phyloP scores from a whole-genome alignment of 2,888 invertebrate species.

The Capitulum mitella region DNA sequence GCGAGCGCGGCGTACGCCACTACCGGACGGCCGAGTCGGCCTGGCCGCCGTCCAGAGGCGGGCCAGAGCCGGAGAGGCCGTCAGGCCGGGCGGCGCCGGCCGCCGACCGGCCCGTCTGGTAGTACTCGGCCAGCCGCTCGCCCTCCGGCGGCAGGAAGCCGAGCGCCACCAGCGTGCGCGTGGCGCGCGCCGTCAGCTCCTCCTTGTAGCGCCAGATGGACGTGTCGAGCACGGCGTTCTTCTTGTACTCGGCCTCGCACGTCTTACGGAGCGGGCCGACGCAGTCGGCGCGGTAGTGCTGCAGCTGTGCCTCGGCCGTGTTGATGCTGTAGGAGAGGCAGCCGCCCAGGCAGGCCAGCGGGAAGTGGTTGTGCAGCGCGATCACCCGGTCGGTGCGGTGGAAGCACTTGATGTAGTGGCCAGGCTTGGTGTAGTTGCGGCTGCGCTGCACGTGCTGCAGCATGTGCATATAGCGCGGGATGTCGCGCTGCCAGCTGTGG shows the following conservation, averaged over 20 bases:
- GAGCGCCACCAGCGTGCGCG: constrained; percentile 60
- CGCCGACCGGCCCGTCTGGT: constrained; percentile 27
- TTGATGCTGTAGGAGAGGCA: constrained; percentile 80
- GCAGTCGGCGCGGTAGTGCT: constrained; percentile 90
- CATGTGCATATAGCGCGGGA: constrained; percentile 87
- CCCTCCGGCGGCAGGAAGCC: constrained; percentile 51
- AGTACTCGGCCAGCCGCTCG: constrained; percentile 5
- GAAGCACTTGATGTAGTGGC: constrained; percentile 89
- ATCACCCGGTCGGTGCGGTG: constrained; percentile 82
- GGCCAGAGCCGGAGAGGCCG: background rate
- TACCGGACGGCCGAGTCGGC: background rate
- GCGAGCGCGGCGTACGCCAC: background rate
- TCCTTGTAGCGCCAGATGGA: constrained; percentile 83
- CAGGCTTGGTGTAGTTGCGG: constrained; percentile 84
- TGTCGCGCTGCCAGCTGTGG: constrained; percentile 69
- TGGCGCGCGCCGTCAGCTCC: constrained; percentile 60
- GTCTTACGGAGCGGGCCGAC: constrained; percentile 75
- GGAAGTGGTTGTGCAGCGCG: constrained; percentile 86
- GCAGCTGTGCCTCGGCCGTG: constrained; percentile 73
- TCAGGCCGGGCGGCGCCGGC: background rate
- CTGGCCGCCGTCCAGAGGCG: background rate
- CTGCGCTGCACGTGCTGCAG: constrained; percentile 52
- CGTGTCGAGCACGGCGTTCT: constrained; percentile 72
- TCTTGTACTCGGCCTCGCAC: constrained; percentile 67
- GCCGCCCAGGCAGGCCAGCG: constrained; percentile 70